Evolutionary conservation across 2,113 vertebrate species (phyloP), one percentile per base, ranked within the genome.

Genomic region (Dermatemys mawii): DNA sequence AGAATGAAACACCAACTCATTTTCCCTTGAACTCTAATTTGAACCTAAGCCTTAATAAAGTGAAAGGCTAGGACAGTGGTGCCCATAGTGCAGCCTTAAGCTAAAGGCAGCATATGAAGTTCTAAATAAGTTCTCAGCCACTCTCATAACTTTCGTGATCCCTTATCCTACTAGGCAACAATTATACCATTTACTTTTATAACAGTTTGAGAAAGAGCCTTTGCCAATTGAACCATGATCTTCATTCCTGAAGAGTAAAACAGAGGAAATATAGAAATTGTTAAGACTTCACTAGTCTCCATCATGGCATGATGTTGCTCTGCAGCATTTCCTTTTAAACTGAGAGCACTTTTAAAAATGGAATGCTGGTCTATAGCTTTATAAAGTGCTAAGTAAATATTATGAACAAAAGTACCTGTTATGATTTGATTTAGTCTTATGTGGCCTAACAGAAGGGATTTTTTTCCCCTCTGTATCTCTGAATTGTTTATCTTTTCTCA

Each of bases 401-500:
- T 89, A 93, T 76, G 22, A 9, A 78, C n/a, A 70, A 7, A 92
- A 7, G 11, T 92, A 83, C 51, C 67, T 88, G 81, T 81, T 81
- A 93, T 63, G 38, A 49, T 9, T 67, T 29, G 12, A 73, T 75
- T 44, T 81, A 90, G 76, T 92, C n/a, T 86, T 90, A 79, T 4
- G 63, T 6, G 13, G 48, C 51, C 35, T 80, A 90, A 35, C 46
- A 96, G 70, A 92, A 94, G 49, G 35, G n/a, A 78, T 57, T 46
- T 95, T 46, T 95, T 92, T 84, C 60, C 84, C 44, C 79, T 93
- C 78, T 87, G 1, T 50, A 44, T 96, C 85, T 93, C 76, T 90
- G 84, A 3, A 89, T 84, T 96, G 92, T 97, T 97, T 97, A 96
- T 92, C 81, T 97, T 97, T 97, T 91, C 81, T 97, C 89, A 95